Evolutionary conservation across 1,140 invertebrate species (phyloP).

Genomic region (Eumaeus atala): DNA sequence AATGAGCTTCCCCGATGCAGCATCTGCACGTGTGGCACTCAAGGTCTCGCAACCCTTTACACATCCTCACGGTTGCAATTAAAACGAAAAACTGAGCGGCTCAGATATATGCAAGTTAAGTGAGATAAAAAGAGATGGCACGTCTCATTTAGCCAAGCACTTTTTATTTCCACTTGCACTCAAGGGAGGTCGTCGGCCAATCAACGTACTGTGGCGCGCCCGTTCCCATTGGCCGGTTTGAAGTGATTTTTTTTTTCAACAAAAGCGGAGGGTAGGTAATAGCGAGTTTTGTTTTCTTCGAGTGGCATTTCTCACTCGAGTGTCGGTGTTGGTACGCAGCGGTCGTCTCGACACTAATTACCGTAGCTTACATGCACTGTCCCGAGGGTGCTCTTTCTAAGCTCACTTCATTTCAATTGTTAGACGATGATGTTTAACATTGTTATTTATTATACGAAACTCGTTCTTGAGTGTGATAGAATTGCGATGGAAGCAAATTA

Average conservation of each 20-base stretch:
- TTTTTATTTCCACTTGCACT: conserved; percentile 71
- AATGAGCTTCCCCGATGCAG: conserved; percentile 54
- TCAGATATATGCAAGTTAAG: conserved; percentile 34
- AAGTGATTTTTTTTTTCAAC: conserved; percentile 68
- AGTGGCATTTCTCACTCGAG: conserved; percentile 65
- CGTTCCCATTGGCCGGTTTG: conserved; percentile 66
- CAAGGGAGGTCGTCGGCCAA: conserved; percentile 70
- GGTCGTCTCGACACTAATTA: conserved; percentile 63
- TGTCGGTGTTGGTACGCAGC: conserved; percentile 44
- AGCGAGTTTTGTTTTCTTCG: conserved; percentile 69
- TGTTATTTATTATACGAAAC: conserved; percentile 62
- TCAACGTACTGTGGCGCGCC: conserved; percentile 63
- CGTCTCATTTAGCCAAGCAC: conserved; percentile 64
- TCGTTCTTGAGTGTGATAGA: conserved; percentile 34
- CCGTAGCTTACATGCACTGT: conserved; percentile 58
- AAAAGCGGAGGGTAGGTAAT: conserved; percentile 70
- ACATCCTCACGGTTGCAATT: conserved; percentile 69
- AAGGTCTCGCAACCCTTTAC: conserved; percentile 66
- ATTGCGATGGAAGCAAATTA: conserved; percentile 65
- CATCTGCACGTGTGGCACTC: conserved; percentile 65
- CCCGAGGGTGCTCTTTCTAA: conserved; percentile 51
- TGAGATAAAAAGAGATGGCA: conserved; percentile 47
- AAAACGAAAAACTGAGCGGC: conserved; percentile 66
- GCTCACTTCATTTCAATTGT: conserved; percentile 56
- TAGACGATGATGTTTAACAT: conserved; percentile 57